Conservation (phyloP, 2,888 invertebrate species). For the Ditylenchus weischeri region DNA sequence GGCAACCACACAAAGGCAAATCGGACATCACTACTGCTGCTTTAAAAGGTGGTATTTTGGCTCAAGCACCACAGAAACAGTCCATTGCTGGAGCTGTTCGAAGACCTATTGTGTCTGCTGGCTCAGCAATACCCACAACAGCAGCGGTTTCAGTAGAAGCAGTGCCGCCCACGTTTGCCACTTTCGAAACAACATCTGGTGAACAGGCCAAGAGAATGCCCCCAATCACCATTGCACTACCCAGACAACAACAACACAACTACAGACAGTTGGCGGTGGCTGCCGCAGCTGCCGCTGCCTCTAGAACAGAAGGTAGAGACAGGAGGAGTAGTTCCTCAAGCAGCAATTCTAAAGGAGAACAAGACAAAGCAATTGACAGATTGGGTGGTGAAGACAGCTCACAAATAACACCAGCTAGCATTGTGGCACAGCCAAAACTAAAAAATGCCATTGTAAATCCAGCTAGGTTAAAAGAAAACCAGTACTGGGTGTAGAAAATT, state of each 20-base stretch:
- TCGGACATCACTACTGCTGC: background rate
- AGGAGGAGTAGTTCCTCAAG: no score
- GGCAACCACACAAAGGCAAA: conserved; percentile 1
- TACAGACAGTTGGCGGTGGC: background rate
- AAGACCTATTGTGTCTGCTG: background rate
- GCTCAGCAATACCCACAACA: background rate
- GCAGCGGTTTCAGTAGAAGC: background rate
- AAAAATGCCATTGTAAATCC: conserved; percentile 8
- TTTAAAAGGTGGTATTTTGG: background rate
- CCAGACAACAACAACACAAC: background rate
- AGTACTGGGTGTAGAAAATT: conserved; percentile 24
- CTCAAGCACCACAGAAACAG: background rate
- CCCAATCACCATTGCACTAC: conserved; percentile 5
- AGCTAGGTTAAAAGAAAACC: conserved; percentile 23
- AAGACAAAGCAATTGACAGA: background rate
- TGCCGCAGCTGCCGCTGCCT: conserved; percentile 1
- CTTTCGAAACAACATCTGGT: background rate
- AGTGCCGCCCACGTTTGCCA: background rate
- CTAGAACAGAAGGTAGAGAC: background rate
- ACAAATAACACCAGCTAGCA: background rate
- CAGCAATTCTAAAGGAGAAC: background rate
- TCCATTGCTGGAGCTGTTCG: background rate
- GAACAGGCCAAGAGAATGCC: background rate
- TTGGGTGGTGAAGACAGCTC: conserved; percentile 5
- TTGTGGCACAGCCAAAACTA: background rate